These are phyloP conservation scores for Oopsacas minuta DNA, from an alignment of 37 sponge, comb jelly and placozoan genomes.

Conservation along the genomic window DNA sequence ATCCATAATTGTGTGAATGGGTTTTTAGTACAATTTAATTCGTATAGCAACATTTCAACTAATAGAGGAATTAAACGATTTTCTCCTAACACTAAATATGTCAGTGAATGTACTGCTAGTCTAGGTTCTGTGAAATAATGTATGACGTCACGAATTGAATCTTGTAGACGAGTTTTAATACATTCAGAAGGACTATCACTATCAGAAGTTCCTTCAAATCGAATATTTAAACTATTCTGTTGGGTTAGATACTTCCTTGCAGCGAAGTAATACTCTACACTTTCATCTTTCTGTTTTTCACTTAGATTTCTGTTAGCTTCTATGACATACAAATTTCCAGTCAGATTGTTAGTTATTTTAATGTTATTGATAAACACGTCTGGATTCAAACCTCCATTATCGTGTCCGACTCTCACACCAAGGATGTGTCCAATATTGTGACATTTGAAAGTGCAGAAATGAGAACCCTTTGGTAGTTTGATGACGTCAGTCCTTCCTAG, in stretches of 20 bases:
- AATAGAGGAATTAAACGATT: neutral
- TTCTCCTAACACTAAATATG: neutral
- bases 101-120: neutral
- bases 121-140: constrained; percentile 14
- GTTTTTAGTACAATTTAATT: neutral
- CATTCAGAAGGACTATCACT: neutral
- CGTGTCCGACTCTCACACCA: neutral
- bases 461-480: neutral
- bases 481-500: neutral
- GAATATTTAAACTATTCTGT: neutral
- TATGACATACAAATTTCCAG: neutral
- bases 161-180: neutral
- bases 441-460: neutral
- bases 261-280: constrained; percentile 2
- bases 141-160: neutral
- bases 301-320: neutral
- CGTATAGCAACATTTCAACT: neutral
- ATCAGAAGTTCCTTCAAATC: neutral
- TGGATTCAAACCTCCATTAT: neutral
- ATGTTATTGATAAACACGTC: neutral
- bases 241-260: neutral
- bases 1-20: neutral
- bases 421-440: neutral
- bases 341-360: constrained; percentile 5
- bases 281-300: constrained; percentile 1